These are phyloP conservation scores for Drosophila obscura DNA, from an alignment of 1,140 invertebrate genomes.

Conservation along the genomic window DNA sequence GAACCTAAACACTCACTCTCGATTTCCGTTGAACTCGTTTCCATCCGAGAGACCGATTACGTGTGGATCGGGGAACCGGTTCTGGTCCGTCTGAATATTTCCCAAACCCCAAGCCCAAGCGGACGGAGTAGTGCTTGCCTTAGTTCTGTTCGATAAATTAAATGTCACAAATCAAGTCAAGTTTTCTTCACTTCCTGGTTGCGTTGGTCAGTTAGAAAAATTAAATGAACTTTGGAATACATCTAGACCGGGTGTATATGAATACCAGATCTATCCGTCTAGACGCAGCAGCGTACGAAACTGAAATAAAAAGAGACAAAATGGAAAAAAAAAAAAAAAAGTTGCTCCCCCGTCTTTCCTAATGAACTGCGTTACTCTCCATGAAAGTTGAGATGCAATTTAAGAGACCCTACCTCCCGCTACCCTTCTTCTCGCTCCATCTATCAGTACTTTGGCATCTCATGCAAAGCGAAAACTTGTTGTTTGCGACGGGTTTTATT, in stretches of 20 bases:
- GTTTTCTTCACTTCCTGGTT: constrained; percentile 49
- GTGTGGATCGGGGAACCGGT: constrained; percentile 56
- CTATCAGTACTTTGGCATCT: background rate
- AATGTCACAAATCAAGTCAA: constrained; percentile 60
- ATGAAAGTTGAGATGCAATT: constrained; percentile 58
- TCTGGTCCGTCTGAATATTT: constrained; percentile 30
- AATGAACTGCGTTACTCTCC: constrained; percentile 33
- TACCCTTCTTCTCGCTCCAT: no score
- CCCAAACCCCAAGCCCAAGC: constrained; percentile 11
- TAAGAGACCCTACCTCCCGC: constrained; percentile 14
- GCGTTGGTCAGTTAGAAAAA: constrained; percentile 27
- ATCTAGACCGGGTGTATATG: background rate
- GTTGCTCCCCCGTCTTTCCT: constrained; percentile 6
- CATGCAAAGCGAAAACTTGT: constrained; percentile 58
- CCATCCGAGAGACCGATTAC: constrained; percentile 37
- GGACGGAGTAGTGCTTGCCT: constrained; percentile 12
- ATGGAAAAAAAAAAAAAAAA: background rate
- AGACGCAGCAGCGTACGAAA: constrained; percentile 35
- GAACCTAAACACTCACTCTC: constrained; percentile 49
- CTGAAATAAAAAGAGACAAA: constrained; percentile 31
- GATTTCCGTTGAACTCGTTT: constrained; percentile 60
- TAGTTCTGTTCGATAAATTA: constrained; percentile 43
- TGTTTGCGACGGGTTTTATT: constrained; percentile 55
- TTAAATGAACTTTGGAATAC: constrained; percentile 13
- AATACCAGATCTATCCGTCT: constrained; percentile 13